These are phyloP conservation scores for Hemicrepidius hirtus DNA, from an alignment of 2,888 invertebrate species.

Conservation along the genomic window DNA sequence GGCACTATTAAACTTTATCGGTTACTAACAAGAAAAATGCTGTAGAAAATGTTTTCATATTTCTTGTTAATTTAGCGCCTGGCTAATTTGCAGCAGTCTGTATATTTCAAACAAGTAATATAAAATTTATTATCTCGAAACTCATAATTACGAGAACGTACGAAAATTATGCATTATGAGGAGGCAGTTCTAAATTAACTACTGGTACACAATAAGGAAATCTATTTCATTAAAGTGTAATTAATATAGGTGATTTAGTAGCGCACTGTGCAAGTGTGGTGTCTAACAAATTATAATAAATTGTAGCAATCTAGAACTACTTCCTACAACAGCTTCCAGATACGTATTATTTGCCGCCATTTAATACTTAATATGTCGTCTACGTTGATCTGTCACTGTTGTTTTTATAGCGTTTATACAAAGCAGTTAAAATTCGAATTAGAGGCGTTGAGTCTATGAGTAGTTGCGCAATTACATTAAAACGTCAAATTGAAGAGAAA, in stretches of 20 bases:
- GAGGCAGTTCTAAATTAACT: conserved; percentile 38
- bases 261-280: conserved; percentile 21
- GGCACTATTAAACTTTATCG: too few species aligned
- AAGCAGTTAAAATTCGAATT: too few species aligned
- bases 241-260: conserved; percentile 28
- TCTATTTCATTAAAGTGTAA: conserved; percentile 28
- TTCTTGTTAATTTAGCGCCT: conserved; percentile 5
- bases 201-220: conserved; percentile 31
- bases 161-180: conserved; percentile 41
- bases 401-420: too few species aligned
- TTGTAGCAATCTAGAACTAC: conserved; percentile 21
- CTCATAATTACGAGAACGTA: conserved; percentile 42
- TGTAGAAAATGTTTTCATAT: background rate
- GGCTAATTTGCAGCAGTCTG: conserved; percentile 25
- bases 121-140: conserved; percentile 37
- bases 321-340: conserved; percentile 27
- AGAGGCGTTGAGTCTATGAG: too few species aligned
- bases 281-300: conserved; percentile 30
- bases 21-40: background rate
- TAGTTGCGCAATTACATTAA: too few species aligned
- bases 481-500: too few species aligned
- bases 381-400: too few species aligned
- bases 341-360: background rate
- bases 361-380: too few species aligned
- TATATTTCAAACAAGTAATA: conserved; percentile 4